phyloP scores from a whole-genome alignment of 2,888 invertebrate species.

The Yponomeuta sedellus region DNA sequence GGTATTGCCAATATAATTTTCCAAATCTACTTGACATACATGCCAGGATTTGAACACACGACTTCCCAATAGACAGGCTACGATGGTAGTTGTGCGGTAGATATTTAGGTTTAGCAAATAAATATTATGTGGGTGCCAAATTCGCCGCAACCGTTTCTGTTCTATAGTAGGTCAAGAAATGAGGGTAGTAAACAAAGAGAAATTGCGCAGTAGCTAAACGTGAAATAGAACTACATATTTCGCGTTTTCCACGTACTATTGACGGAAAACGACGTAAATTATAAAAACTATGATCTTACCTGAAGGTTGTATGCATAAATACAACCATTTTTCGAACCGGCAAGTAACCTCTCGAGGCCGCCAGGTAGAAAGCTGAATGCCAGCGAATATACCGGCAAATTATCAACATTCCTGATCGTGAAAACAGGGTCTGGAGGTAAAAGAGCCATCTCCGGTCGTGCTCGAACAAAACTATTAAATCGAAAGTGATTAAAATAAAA shows the following conservation, averaged over 20 bases:
- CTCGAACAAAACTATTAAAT: slow-evolving; percentile 64
- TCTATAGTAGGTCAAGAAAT: slow-evolving; percentile 49
- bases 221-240: not conserved
- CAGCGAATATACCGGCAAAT: slow-evolving; percentile 83
- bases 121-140: not conserved
- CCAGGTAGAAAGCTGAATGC: slow-evolving; percentile 80
- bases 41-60: too few relatives aligned
- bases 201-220: slow-evolving; percentile 16
- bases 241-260: slow-evolving; percentile 31
- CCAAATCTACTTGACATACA: too few relatives aligned
- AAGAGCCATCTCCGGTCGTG: slow-evolving; percentile 80
- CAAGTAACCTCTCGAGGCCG: slow-evolving; percentile 79
- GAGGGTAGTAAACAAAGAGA: slow-evolving; percentile 63
- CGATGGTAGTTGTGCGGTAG: too few relatives aligned
- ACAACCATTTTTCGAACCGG: slow-evolving; percentile 84
- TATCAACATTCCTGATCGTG: slow-evolving; percentile 81
- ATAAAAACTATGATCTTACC: slow-evolving; percentile 62
- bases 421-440: slow-evolving; percentile 87
- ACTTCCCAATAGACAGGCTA: too few relatives aligned
- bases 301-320: slow-evolving; percentile 88
- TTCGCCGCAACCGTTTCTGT: not conserved
- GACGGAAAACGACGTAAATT: slow-evolving; percentile 8
- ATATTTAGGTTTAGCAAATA: not conserved
- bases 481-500: slow-evolving; percentile 49
- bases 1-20: too few relatives aligned